Base-by-base conservation (phyloP, 2,113 vertebrate species). In the Conger conger region DNA sequence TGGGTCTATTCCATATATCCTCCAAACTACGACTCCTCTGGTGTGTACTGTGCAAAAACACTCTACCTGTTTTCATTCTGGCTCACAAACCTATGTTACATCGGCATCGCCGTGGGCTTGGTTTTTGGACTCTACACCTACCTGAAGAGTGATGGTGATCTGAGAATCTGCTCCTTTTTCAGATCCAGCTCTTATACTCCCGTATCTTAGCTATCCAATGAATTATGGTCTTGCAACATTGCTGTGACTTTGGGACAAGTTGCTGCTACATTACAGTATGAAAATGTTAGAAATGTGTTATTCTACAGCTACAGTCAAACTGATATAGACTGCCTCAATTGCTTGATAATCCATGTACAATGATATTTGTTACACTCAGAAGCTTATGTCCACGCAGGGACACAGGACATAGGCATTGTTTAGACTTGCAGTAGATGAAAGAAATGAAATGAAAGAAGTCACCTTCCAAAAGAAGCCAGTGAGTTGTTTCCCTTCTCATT, bases 1-100 rank as follows among this genome's bases (percentile, higher is more conserved):
- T 88, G 87, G 84, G 45, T 89, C 82, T 89, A 84, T 36, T 86
- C 87, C 80, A 78, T 89, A 82, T 86, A 85, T 82, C 87, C 87
- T 80, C 82, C 84, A 36, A 88, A 18, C 82, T 84, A 53, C 36
- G 82, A 81, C 36, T 82, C 83, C 30, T 82, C 83, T 8, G 54
- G 40, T 50, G 23, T 77, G 18, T 86, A 88, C 82, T 89, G 87
- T 84, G 81, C 85, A 23, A 86, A 63, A 82, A 81, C 37, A 20
- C 57, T 88, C 53, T 86, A 89, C 73, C 60, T 85, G 38, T 84
- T 84, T 87, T 85, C 86, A 23, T 87, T 88, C 82, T 88, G 88
- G 87, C 80, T 89, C 40, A 88, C 83, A 57, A 85, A 82, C 80
- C 18, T 88, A 38, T 50, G 81, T 40, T 84, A 86, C 73, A 23